A percentile compares a stretch with the other conserved stretches of the same genome.
phyloP scores from a whole-genome alignment of 2,888 invertebrate species.

The Leptarthrus brevirostris region DNA sequence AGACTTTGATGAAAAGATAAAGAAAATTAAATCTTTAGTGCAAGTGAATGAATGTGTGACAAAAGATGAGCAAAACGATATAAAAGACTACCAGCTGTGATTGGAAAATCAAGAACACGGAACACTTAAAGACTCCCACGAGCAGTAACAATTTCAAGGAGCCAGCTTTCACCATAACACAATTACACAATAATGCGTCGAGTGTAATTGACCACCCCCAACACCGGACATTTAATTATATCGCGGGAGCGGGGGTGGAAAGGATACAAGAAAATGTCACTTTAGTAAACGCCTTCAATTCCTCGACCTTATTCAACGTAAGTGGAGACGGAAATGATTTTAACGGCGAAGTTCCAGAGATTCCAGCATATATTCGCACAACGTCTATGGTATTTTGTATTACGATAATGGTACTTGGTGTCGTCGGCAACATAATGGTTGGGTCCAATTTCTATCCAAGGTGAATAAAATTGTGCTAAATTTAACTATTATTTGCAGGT shows the following conservation, averaged over 20 bases:
- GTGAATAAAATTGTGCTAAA: constrained; percentile 11
- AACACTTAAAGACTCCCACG: constrained; percentile 53
- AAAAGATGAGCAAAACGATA: constrained; percentile 47
- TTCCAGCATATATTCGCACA: constrained; percentile 87
- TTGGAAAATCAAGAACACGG: constrained; percentile 52
- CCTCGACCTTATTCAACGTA: constrained; percentile 55
- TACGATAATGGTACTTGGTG: constrained; percentile 88
- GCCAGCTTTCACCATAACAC: constrained; percentile 58
- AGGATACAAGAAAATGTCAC: constrained; percentile 55
- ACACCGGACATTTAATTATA: constrained; percentile 49
- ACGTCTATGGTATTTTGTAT: constrained; percentile 91
- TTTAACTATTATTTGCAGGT: constrained; percentile 64
- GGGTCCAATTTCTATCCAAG: background rate
- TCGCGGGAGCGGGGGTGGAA: constrained; percentile 55
- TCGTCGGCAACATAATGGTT: constrained; percentile 91
- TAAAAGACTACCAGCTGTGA: constrained; percentile 39
- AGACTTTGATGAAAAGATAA: background rate
- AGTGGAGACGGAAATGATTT: constrained; percentile 15
- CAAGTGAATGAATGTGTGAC: background rate
- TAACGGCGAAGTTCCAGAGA: constrained; percentile 67
- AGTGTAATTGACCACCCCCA: constrained; percentile 58
- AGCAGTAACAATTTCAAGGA: constrained; percentile 55
- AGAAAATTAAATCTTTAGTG: background rate
- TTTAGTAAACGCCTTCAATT: constrained; percentile 55
- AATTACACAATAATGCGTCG: constrained; percentile 58